phyloP scores from a whole-genome alignment of 2,888 invertebrate species.

The Lamellibrachia columna region DNA sequence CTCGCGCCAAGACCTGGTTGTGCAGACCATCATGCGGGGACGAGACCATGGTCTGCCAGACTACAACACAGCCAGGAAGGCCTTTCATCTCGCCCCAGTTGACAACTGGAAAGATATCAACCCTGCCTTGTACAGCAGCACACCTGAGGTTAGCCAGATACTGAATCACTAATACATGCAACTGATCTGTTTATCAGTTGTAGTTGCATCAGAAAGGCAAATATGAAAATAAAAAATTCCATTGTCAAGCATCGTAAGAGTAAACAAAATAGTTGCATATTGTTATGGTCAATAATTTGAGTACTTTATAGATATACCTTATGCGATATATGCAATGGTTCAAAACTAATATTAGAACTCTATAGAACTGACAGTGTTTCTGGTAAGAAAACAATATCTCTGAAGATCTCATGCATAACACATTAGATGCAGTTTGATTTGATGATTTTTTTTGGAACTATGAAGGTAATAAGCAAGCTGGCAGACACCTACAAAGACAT shows the following conservation, averaged over 20 bases:
- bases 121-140: constrained; percentile 33
- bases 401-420: too few relatives aligned
- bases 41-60: constrained; percentile 88
- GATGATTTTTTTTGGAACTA: background rate
- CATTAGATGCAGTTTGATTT: background rate
- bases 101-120: constrained; percentile 49
- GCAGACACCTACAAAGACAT: constrained; percentile 72
- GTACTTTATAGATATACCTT: too few relatives aligned
- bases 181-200: too few relatives aligned
- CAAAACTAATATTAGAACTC: too few relatives aligned
- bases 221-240: background rate
- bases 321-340: too few relatives aligned
- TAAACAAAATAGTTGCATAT: background rate
- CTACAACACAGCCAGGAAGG: constrained; percentile 71
- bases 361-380: too few relatives aligned
- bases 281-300: too few relatives aligned
- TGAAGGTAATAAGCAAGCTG: constrained; percentile 33
- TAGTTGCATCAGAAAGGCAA: background rate
- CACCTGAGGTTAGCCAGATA: constrained; percentile 34
- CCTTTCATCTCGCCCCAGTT: constrained; percentile 66
- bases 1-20: constrained; percentile 91
- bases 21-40: constrained; percentile 96
- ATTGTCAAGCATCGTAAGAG: background rate
- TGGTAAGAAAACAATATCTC: too few relatives aligned
- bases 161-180: background rate